A percentile compares a stretch with the other conserved stretches of the same genome.
phyloP scores from a whole-genome alignment of 2,888 invertebrate species.

The Acanthopleura granulata region DNA sequence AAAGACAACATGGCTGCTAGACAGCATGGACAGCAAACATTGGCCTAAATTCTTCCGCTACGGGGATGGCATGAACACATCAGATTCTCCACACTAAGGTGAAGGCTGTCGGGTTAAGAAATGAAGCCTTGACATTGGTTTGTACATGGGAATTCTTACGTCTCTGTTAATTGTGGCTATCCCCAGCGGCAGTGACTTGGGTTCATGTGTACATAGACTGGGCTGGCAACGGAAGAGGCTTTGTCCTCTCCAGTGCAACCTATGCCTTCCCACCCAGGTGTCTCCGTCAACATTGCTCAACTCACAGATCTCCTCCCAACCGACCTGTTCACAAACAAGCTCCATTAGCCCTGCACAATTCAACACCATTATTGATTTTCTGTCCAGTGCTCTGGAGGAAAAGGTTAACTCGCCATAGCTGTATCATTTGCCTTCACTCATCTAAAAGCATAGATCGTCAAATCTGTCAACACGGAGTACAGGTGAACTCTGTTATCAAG shows the following conservation, averaged over 20 bases:
- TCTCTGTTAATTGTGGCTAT: constrained; percentile 1
- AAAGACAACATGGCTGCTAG: background rate
- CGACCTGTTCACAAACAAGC: background rate
- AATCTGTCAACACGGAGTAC: too few relatives aligned
- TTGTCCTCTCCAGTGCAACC: background rate
- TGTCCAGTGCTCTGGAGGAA: too few relatives aligned
- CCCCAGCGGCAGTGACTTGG: background rate
- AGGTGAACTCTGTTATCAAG: too few relatives aligned
- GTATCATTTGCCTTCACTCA: too few relatives aligned
- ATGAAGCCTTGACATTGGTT: constrained; percentile 5
- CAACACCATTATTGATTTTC: background rate
- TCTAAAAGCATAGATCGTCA: too few relatives aligned
- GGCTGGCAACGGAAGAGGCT: background rate
- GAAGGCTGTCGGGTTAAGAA: background rate
- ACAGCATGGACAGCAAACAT: background rate
- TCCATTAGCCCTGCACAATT: background rate
- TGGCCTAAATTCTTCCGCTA: background rate
- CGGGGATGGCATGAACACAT: background rate
- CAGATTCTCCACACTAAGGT: background rate
- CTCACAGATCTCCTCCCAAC: background rate
- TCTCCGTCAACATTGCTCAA: constrained; percentile 7
- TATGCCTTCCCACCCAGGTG: background rate
- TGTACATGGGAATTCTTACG: background rate
- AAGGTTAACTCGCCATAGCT: too few relatives aligned
- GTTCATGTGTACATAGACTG: background rate